A percentile compares a stretch with the other conserved stretches of the same genome.
Conservation (phyloP, 2,888 invertebrate genomes). For the Dynastes hyllus region DNA sequence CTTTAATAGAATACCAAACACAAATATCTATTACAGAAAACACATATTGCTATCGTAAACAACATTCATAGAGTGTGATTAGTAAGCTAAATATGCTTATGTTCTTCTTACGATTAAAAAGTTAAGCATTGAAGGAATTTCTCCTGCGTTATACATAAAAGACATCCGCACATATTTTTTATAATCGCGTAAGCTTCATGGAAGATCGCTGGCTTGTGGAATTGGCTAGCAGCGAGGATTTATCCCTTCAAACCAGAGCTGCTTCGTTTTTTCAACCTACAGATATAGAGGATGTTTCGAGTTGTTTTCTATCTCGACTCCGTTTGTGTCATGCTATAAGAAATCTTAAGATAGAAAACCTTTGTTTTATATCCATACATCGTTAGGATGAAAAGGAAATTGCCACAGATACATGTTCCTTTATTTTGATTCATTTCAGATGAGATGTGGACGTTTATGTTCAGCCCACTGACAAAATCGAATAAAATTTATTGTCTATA, state of each 20-base stretch:
- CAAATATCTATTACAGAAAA: too few relatives aligned
- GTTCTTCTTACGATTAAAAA: too few relatives aligned
- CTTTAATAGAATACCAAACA: too few relatives aligned
- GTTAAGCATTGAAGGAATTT: background rate
- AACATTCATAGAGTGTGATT: too few relatives aligned
- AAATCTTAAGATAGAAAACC: conserved; percentile 35
- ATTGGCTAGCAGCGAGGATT: conserved; percentile 27
- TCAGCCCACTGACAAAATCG: conserved; percentile 17
- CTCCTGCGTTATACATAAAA: background rate
- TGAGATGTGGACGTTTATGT: conserved; percentile 25
- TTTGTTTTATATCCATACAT: conserved; percentile 44
- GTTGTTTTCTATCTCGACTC: conserved; percentile 41
- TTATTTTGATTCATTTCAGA: conserved; percentile 42
- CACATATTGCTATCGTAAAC: too few relatives aligned
- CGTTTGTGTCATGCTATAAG: conserved; percentile 32
- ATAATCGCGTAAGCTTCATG: conserved; percentile 42
- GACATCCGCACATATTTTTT: conserved; percentile 28
- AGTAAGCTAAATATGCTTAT: too few relatives aligned
- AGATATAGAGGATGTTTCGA: background rate
- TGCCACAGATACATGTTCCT: conserved; percentile 39
- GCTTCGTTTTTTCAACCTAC: conserved; percentile 30
- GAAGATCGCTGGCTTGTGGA: conserved; percentile 34
- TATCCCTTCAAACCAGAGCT: conserved; percentile 21
- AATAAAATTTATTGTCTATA: conserved; percentile 31
- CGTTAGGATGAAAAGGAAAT: conserved; percentile 33